phyloP scores from a whole-genome alignment of 2,113 vertebrate genomes.

The Labrus mixtus region DNA sequence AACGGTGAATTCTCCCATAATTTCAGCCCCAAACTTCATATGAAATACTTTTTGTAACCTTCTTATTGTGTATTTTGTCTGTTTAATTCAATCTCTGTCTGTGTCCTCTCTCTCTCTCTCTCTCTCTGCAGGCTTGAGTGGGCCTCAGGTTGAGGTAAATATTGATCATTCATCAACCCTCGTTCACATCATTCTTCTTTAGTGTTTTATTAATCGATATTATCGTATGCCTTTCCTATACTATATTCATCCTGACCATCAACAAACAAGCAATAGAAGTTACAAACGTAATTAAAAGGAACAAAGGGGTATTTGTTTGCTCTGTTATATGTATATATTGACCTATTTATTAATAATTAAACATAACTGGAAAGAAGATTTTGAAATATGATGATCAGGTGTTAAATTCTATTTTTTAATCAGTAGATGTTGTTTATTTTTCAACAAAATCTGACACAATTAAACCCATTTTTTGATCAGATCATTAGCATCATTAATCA shows the following conservation, averaged over 20 bases:
- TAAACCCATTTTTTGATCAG: not conserved
- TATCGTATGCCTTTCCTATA: too few relatives aligned
- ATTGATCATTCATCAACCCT: not conserved
- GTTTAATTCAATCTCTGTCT: not conserved
- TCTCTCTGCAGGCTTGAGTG: conserved; percentile 70
- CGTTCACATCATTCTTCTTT: not conserved
- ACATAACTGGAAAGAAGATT: not conserved
- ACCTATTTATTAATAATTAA: not conserved
- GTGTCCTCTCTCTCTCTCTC: conserved; percentile 7
- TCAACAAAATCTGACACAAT: not conserved
- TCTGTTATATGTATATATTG: too few relatives aligned
- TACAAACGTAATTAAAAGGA: not conserved
- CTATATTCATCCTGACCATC: not conserved
- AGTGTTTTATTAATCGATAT: not conserved
- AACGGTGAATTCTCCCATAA: too few relatives aligned
- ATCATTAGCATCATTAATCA: not conserved
- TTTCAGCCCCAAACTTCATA: too few relatives aligned
- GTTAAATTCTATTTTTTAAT: not conserved
- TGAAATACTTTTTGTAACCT: too few relatives aligned
- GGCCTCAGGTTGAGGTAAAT: conserved; percentile 80
- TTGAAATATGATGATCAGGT: not conserved
- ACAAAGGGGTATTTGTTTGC: too few relatives aligned
- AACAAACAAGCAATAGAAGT: not conserved
- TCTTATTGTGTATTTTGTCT: not conserved
- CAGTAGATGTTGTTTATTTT: not conserved